Base-by-base conservation (phyloP, 2,113 vertebrate species). In the Oryzias woworae region DNA sequence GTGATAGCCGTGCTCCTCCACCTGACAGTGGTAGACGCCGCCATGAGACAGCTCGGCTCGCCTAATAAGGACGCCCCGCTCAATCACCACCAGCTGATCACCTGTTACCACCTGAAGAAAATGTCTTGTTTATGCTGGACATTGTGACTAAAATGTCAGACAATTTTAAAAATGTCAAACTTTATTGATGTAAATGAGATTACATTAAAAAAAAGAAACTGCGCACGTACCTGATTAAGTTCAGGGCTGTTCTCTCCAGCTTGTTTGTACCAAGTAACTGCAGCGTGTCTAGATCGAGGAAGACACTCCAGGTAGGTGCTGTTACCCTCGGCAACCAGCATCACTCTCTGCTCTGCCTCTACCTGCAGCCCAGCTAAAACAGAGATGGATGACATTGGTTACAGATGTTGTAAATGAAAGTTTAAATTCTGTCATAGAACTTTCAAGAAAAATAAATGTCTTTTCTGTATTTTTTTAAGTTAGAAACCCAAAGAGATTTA, bases 281-380 rank as follows among this genome's bases (percentile, higher is more conserved):
- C 87, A 41, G 92, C 92, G 18, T 92, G 92, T 60, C 90, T 88
- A 58, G 92, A 94, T 62, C 91, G 87, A 20, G 92, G 91, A n/a
- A 94, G 82, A 73, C 92, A 94, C 74, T 94, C 92, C 72, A 94
- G 81, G 68, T 92, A 94, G 14, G 92, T 93, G 88, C 91, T 92
- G 88, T 94, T 94, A 14, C 92, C 92, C 65, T 90, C 88, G 0
- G 91, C 91, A 57, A 94, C 92, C 84, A 93, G 87, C 82, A 92
- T 90, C 52, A 82, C 77, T 81, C 90, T 92, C 61, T 92, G 87
- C 71, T 93, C 92, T 4, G 91, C 88, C 66, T 92, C 88, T 64
- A 92, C 91, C 72, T 91, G 91, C 77, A 92, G 83, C 28, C 84
- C 92, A 4, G 92, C 92, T 93, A 71, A 20, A 41, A 71, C 14